A percentile compares a stretch with the other conserved stretches of the same genome.
Conservation (phyloP, 2,888 invertebrate species). For the Meganola albula region DNA sequence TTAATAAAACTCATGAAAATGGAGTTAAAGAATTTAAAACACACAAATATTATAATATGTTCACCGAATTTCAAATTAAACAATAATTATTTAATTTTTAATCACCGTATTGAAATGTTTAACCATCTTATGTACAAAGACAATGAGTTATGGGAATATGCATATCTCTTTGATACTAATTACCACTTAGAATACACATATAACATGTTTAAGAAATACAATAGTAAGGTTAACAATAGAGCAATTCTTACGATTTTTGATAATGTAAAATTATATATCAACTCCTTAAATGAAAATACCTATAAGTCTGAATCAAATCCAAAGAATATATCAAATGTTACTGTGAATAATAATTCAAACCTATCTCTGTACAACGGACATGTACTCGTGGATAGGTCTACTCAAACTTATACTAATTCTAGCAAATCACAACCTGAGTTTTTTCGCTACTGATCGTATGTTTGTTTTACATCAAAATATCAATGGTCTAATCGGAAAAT, state of each 20-base stretch:
- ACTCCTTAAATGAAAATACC: background rate
- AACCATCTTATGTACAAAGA: constrained; percentile 2
- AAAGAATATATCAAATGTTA: too few relatives aligned
- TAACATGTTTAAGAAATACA: constrained; percentile 1
- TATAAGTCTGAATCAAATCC: too few relatives aligned
- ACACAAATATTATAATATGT: constrained; percentile 1
- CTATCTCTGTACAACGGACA: too few relatives aligned
- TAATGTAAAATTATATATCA: background rate
- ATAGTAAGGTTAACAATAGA: constrained; percentile 1
- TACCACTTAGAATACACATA: constrained; percentile 2
- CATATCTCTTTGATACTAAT: constrained; percentile 5
- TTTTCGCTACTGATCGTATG: background rate
- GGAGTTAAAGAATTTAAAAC: background rate
- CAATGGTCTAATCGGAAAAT: background rate
- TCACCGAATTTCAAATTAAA: constrained; percentile 2
- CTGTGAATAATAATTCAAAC: too few relatives aligned
- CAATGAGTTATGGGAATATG: background rate
- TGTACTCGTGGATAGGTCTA: too few relatives aligned
- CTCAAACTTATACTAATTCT: background rate
- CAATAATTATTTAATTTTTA: constrained; percentile 1
- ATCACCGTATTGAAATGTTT: background rate
- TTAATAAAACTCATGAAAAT: background rate
- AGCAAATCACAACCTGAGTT: background rate
- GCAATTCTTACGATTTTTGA: constrained; percentile 1
- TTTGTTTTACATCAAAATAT: constrained; percentile 1